Conservation (phyloP, 2,888 invertebrate species). For the Drosophila leonis region DNA sequence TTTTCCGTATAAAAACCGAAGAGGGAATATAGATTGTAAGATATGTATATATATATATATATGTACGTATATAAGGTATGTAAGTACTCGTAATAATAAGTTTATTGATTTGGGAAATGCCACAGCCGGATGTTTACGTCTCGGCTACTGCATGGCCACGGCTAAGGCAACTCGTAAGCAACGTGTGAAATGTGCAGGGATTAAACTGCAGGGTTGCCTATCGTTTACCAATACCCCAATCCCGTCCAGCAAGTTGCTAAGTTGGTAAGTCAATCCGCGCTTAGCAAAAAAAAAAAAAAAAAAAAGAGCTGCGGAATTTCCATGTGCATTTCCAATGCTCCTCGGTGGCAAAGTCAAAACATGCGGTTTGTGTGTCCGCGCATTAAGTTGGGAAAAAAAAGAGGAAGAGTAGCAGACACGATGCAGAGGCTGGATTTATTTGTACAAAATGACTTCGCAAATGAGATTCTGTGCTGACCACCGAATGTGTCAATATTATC, state of each 20-base stretch:
- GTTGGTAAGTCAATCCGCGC: slow-evolving; percentile 81
- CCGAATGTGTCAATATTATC: slow-evolving; percentile 81
- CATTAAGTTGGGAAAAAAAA: slow-evolving; percentile 57
- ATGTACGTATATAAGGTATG: slow-evolving; percentile 2
- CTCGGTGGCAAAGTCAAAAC: slow-evolving; percentile 77
- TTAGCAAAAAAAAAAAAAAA: slow-evolving; percentile 39
- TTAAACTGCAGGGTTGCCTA: slow-evolving; percentile 38
- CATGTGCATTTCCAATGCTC: slow-evolving; percentile 31
- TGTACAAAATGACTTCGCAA: slow-evolving; percentile 83
- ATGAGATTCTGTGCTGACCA: slow-evolving; percentile 79
- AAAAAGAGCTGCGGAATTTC: slow-evolving; percentile 51
- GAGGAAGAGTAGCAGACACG: slow-evolving; percentile 1
- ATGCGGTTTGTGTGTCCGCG: slow-evolving; percentile 61
- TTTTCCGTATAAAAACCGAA: slow-evolving; percentile 68
- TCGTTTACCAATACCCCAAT: slow-evolving; percentile 34
- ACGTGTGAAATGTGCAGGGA: slow-evolving; percentile 71
- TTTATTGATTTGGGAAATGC: slow-evolving; percentile 79
- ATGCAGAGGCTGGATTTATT: slow-evolving; percentile 77
- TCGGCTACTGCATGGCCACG: slow-evolving; percentile 45
- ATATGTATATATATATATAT: slow-evolving; percentile 5
- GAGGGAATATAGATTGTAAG: slow-evolving; percentile 34
- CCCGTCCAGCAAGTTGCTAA: slow-evolving; percentile 63
- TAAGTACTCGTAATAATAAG: slow-evolving; percentile 63
- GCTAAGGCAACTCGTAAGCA: slow-evolving; percentile 48
- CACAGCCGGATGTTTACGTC: slow-evolving; percentile 73